Evolutionary conservation across 2,797 vertebrate species (phyloP).

Genomic region (Hafferia zeledoni): DNA sequence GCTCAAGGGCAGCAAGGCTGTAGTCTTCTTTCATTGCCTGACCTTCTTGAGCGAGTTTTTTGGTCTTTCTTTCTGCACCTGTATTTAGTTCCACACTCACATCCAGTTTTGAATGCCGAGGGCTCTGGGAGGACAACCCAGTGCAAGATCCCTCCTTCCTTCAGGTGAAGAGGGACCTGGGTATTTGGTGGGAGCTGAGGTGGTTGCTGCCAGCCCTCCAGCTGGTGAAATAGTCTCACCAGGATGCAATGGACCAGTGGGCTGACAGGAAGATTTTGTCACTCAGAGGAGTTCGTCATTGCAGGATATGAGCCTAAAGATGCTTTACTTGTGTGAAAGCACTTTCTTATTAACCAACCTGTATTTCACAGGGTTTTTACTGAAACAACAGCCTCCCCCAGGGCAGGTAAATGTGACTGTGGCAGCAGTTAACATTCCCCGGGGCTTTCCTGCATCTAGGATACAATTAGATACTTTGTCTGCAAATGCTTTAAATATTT

Average conservation of each 20-base stretch:
- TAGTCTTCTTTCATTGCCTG: background rate
- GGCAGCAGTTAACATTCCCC: background rate
- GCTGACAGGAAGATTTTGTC: background rate
- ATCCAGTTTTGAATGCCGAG: background rate
- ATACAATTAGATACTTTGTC: constrained; percentile 65
- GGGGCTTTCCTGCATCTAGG: constrained; percentile 6
- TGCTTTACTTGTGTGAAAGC: background rate
- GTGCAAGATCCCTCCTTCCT: rapidly evolving
- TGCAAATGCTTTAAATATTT: constrained; percentile 69
- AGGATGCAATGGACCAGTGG: rapidly evolving
- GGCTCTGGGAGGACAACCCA: background rate
- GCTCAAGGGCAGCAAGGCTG: background rate
- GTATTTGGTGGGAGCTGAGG: rapidly evolving
- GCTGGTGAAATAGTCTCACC: background rate
- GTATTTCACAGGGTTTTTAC: constrained; percentile 27
- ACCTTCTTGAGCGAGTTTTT: background rate
- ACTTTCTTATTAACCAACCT: constrained; percentile 44
- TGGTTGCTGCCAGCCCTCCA: background rate
- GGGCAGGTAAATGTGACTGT: constrained; percentile 57
- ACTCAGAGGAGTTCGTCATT: background rate
- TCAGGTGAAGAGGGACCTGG: rapidly evolving
- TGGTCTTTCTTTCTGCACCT: background rate
- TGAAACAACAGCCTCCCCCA: constrained; percentile 33
- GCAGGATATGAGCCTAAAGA: background rate
- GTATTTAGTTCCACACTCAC: background rate